Evolutionary conservation across 2,113 vertebrate genomes (phyloP).

Genomic region (Hypanus sabinus): DNA sequence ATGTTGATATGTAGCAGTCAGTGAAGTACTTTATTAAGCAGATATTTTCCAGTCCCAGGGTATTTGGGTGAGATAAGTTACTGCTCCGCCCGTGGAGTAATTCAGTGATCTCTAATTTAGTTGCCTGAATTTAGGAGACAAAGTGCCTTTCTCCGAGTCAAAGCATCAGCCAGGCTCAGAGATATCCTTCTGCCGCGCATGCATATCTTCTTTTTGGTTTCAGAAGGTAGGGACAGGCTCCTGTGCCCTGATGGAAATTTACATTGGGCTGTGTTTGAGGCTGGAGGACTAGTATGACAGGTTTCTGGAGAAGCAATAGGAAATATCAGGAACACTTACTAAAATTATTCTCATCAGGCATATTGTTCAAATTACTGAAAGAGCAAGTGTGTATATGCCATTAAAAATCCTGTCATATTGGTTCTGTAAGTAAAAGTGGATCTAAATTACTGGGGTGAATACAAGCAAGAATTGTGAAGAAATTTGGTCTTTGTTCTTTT

Average conservation of each 20-base stretch:
- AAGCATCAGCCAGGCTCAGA: background rate
- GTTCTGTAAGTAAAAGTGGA: background rate
- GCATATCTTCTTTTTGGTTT: background rate
- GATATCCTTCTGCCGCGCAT: too few species aligned
- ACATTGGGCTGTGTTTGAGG: background rate
- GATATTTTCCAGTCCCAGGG: background rate
- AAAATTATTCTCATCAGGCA: background rate
- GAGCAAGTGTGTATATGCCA: background rate
- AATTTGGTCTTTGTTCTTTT: background rate
- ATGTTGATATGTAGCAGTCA: background rate
- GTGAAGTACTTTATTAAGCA: background rate
- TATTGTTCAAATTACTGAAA: background rate
- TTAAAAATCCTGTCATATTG: background rate
- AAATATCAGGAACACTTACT: background rate
- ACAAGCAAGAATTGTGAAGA: background rate
- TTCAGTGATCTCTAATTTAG: background rate
- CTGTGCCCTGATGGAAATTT: background rate
- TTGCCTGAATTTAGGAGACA: background rate
- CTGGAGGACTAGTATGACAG: background rate
- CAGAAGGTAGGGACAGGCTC: background rate
- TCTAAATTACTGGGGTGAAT: background rate
- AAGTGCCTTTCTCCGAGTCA: background rate
- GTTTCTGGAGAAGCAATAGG: background rate
- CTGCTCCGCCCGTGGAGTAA: background rate
- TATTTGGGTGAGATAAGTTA: too few species aligned